Evolutionary conservation across 2,888 invertebrate species (phyloP).

Genomic region (Isoperla grammatica): DNA sequence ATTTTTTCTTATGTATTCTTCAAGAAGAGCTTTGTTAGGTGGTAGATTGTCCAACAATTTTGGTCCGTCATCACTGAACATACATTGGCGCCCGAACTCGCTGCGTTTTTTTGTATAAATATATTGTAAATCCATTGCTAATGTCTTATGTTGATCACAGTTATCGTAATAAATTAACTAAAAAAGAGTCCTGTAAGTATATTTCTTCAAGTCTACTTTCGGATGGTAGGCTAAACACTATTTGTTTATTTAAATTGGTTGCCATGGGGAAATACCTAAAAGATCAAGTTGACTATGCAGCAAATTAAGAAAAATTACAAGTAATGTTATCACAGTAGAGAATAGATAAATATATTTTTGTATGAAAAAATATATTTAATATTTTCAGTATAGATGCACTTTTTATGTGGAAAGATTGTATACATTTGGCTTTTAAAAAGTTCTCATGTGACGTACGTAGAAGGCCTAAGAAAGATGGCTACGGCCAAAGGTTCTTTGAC

Average conservation of each 20-base stretch:
- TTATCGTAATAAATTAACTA: background rate
- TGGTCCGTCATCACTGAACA: slow-evolving; percentile 61
- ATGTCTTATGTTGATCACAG: too few relatives aligned
- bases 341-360: background rate
- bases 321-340: background rate
- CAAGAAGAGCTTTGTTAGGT: slow-evolving; percentile 51
- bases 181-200: background rate
- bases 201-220: background rate
- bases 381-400: background rate
- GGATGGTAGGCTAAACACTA: background rate
- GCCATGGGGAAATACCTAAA: background rate
- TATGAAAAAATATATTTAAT: too few relatives aligned
- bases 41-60: slow-evolving; percentile 37
- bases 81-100: slow-evolving; percentile 64
- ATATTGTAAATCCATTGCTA: slow-evolving; percentile 47
- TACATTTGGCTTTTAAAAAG: background rate
- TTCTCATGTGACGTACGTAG: background rate
- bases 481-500: background rate
- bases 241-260: slow-evolving; percentile 17
- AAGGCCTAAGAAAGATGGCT: background rate
- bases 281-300: too few relatives aligned
- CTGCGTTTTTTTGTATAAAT: slow-evolving; percentile 63
- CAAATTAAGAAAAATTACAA: background rate
- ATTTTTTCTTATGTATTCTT: slow-evolving; percentile 55
- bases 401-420: background rate